phyloP scores from a whole-genome alignment of 64 coral and sea anemone genomes.

The Catalaphyllia jardinei region DNA sequence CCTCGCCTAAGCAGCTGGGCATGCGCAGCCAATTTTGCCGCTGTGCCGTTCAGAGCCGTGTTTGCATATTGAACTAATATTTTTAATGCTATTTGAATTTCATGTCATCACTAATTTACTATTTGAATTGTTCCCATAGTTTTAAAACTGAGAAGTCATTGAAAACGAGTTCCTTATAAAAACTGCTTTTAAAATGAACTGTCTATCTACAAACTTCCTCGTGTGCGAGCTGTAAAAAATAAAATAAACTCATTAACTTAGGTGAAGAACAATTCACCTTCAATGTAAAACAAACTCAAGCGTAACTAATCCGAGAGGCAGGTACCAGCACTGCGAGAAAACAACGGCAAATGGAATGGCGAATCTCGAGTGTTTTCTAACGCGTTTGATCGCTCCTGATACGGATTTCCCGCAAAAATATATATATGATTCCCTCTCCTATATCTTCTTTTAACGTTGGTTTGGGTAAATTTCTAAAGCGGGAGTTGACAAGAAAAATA shows the following conservation, averaged over 20 bases:
- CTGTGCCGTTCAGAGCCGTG: too few species aligned
- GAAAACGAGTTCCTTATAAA: too few species aligned
- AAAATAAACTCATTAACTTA: not conserved
- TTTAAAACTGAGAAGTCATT: too few species aligned
- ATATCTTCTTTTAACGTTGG: not conserved
- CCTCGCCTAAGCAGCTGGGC: too few species aligned
- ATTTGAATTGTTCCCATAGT: too few species aligned
- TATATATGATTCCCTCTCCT: not conserved
- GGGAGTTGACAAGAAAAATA: not conserved
- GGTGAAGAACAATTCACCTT: not conserved
- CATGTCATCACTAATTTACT: too few species aligned
- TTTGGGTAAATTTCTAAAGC: not conserved
- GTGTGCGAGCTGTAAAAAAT: not conserved
- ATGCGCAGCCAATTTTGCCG: too few species aligned
- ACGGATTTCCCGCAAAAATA: not conserved
- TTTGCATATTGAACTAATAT: too few species aligned
- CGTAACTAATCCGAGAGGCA: constrained; percentile 7
- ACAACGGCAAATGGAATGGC: not conserved
- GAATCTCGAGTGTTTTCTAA: not conserved
- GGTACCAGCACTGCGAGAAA: not conserved
- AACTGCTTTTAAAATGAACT: too few species aligned
- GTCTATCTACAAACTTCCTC: not conserved
- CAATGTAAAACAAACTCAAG: not conserved
- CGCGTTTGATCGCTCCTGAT: not conserved
- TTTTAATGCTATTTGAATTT: too few species aligned